phyloP scores from a whole-genome alignment of 2,888 invertebrate genomes.

The Bedellia somnulentella region DNA sequence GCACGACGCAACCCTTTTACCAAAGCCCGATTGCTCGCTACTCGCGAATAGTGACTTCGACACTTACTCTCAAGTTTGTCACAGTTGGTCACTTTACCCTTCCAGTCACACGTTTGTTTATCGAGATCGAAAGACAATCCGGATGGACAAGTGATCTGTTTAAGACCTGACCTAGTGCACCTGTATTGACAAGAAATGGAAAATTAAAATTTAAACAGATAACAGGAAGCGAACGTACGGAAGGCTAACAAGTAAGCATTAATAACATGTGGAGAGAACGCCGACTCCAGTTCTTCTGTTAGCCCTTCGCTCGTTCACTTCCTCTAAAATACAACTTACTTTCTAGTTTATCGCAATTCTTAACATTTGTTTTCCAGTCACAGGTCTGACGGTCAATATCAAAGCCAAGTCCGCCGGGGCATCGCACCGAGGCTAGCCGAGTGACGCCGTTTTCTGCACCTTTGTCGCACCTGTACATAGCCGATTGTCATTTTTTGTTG shows the following conservation, averaged over 20 bases:
- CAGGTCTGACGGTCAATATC: slow-evolving; percentile 94
- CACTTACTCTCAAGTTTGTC: slow-evolving; percentile 96
- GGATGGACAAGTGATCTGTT: slow-evolving; percentile 95
- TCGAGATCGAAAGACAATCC: slow-evolving; percentile 97
- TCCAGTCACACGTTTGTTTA: slow-evolving; percentile 98
- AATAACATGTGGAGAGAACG: not conserved
- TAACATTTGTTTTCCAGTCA: slow-evolving; percentile 95
- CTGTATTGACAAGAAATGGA: slow-evolving; percentile 66
- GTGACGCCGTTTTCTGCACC: slow-evolving; percentile 85
- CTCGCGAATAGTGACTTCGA: slow-evolving; percentile 49
- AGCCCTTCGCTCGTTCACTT: slow-evolving; percentile 32
- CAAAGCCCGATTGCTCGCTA: slow-evolving; percentile 55
- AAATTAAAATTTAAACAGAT: slow-evolving; percentile 39
- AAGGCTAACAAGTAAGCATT: slow-evolving; percentile 28
- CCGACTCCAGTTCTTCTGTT: not conserved
- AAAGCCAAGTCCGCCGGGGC: slow-evolving; percentile 89
- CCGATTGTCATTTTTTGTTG: no score
- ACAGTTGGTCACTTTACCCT: slow-evolving; percentile 96
- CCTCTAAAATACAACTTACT: slow-evolving; percentile 73
- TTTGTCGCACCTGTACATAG: slow-evolving; percentile 84
- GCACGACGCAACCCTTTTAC: slow-evolving; percentile 57
- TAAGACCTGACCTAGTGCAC: slow-evolving; percentile 94
- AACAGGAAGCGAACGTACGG: slow-evolving; percentile 43
- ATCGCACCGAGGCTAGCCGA: slow-evolving; percentile 85
- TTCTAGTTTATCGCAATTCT: slow-evolving; percentile 91